These are phyloP conservation scores for Drosophila virilis DNA, from an alignment of 1,140 invertebrate genomes.

Conservation along the genomic window DNA sequence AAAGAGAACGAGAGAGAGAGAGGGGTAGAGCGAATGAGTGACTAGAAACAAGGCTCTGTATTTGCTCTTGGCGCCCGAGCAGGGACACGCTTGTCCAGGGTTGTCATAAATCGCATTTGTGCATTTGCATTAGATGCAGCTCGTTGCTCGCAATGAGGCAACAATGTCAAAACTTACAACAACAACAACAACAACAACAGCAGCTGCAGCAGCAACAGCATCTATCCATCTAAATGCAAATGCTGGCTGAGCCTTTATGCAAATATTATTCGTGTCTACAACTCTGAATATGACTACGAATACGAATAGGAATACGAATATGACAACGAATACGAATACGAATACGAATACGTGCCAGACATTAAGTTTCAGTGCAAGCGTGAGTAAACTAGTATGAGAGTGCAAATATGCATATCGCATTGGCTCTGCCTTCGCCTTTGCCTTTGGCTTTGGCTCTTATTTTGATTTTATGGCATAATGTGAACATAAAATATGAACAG, in stretches of 20 bases:
- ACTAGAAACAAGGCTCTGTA: constrained; percentile 45
- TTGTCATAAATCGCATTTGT: constrained; percentile 80
- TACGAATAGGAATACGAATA: neutral
- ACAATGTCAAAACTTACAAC: constrained; percentile 69
- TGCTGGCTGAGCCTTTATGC: constrained; percentile 61
- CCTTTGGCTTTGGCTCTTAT: constrained; percentile 48
- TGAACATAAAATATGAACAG: constrained; percentile 66
- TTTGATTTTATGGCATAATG: constrained; percentile 71
- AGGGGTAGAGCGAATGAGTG: neutral
- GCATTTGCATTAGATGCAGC: constrained; percentile 76
- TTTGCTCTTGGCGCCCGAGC: constrained; percentile 27
- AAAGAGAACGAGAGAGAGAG: neutral
- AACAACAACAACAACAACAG: constrained; percentile 15
- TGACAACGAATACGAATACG: constrained; percentile 20
- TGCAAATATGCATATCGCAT: constrained; percentile 28
- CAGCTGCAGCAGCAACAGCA: constrained; percentile 20
- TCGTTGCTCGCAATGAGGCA: constrained; percentile 71
- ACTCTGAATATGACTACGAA: constrained; percentile 35
- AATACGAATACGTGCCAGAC: constrained; percentile 9
- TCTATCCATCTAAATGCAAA: constrained; percentile 60
- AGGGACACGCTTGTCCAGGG: constrained; percentile 27
- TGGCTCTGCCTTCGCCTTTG: constrained; percentile 26
- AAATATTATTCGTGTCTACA: constrained; percentile 63
- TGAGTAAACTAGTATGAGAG: neutral
- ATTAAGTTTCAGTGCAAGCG: constrained; percentile 2